A percentile compares a stretch with the other conserved stretches of the same genome.
phyloP scores from a whole-genome alignment of 2,113 vertebrate genomes.

The Rissa tridactyla region DNA sequence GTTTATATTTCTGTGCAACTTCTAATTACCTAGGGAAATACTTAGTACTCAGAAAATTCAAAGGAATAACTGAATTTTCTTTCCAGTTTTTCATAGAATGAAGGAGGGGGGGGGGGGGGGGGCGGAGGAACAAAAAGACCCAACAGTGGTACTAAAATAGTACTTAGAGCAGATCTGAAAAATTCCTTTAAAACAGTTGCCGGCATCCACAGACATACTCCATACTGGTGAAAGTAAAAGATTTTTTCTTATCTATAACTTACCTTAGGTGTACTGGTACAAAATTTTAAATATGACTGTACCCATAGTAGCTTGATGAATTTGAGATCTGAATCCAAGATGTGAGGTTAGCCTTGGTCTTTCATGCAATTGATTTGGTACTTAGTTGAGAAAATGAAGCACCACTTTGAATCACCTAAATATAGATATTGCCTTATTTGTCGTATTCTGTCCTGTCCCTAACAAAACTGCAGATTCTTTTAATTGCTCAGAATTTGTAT shows the following conservation, averaged over 20 bases:
- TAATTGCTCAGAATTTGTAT: not conserved
- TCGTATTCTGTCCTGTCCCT: not conserved
- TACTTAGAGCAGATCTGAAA: not conserved
- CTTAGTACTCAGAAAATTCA: not conserved
- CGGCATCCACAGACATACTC: not conserved
- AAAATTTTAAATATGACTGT: not conserved
- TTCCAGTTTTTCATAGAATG: not conserved
- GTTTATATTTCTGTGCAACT: not conserved
- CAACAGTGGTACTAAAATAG: not conserved
- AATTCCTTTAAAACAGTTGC: not conserved
- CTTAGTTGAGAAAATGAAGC: not conserved
- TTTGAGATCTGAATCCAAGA: not conserved
- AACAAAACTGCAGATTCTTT: not conserved
- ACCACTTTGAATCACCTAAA: not conserved
- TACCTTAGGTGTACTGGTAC: not conserved
- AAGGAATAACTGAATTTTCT: not conserved
- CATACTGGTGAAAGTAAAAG: not conserved
- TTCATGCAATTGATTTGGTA: not conserved
- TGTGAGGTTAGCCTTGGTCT: not conserved
- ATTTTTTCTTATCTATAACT: not conserved
- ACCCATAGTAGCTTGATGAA: not conserved
- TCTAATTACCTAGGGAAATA: not conserved
- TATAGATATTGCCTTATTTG: not conserved
- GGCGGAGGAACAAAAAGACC: not conserved
- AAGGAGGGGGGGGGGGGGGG: fast-evolving